Evolutionary conservation across 2,113 vertebrate species (phyloP), one percentile per base, ranked within the genome.

Genomic region (Perognathus longimembris): DNA sequence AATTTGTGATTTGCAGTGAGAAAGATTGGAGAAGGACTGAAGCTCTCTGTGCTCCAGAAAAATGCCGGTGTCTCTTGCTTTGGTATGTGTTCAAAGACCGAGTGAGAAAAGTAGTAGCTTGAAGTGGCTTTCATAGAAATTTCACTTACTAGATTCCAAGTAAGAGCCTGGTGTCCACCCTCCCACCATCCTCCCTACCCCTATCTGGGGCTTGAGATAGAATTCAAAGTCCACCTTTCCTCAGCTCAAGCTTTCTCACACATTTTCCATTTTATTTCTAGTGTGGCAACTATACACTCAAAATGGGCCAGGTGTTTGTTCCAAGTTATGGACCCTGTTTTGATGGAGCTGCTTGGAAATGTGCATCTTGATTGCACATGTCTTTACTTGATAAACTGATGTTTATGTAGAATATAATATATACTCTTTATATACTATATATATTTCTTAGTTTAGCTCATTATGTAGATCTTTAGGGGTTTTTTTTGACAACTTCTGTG

Each of bases 151-250:
- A 45, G 45, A n/a, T 14, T 85, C 6, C 5, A 12, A 38, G 42
- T 18, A 10, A 63, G 38, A 64, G 36, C 5, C 30, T 7, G 7
- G 14, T 45, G 4, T 59, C 63, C n/a, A n/a, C n/a, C n/a, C n/a
- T n/a, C n/a, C n/a, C n/a, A n/a, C n/a, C n/a, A n/a, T n/a, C n/a
- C n/a, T n/a, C n/a, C n/a, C n/a, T 54, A n/a, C 66, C 59, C 28
- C 1, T 9, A 3, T 21, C 42, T 0, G 21, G 7, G 17, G 24
- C 4, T 28, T 15, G 42, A 14, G 26, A 26, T 36, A 32, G 67
- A 79, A 61, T n/a, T 73, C 38, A 22, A 1, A 42, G 9, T 28
- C 6, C 5, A 66, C 2, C 28, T 38, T 70, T 80, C 26, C 74
- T n/a, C 66, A 21, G 6, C 59, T 22, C 22, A 63, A 91, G 15